phyloP scores from a whole-genome alignment of 2,113 vertebrate species.

The Pseudolaguvia tuberculata region DNA sequence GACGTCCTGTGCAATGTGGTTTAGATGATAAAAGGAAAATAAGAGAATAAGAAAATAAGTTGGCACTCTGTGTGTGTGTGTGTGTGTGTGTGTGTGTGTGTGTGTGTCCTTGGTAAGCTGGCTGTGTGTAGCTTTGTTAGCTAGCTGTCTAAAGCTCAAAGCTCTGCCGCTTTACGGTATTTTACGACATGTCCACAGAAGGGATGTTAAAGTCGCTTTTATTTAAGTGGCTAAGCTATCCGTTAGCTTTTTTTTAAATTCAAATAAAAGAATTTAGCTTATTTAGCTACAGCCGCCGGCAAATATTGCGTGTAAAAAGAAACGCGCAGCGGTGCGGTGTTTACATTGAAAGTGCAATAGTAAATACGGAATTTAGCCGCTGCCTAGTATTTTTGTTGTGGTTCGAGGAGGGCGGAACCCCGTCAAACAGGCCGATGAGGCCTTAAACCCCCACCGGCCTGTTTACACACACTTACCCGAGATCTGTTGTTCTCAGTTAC shows the following conservation, averaged over 20 bases:
- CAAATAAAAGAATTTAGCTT: not conserved
- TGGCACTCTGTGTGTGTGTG: not conserved
- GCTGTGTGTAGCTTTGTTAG: not conserved
- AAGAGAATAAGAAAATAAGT: no score
- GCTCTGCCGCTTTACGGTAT: not conserved
- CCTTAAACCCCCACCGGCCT: slow-evolving; percentile 6
- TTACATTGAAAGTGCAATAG: not conserved
- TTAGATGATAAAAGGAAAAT: not conserved
- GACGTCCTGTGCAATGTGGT: not conserved
- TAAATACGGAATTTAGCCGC: not conserved
- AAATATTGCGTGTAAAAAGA: not conserved
- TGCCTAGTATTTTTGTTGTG: slow-evolving; percentile 32
- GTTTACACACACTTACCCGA: slow-evolving; percentile 9
- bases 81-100: not conserved
- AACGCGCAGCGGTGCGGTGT: not conserved
- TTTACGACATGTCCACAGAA: not conserved
- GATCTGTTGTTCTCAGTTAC: not conserved
- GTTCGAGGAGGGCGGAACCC: slow-evolving; percentile 40
- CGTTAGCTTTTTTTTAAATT: not conserved
- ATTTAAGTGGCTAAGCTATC: not conserved
- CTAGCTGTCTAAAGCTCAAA: not conserved
- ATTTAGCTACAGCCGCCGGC: slow-evolving; percentile 3
- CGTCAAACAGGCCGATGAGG: slow-evolving; percentile 31
- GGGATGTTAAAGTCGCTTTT: not conserved
- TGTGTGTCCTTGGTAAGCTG: not conserved